Base-by-base conservation (phyloP, 2,113 vertebrate genomes). In the Hydrolagus affinis region DNA sequence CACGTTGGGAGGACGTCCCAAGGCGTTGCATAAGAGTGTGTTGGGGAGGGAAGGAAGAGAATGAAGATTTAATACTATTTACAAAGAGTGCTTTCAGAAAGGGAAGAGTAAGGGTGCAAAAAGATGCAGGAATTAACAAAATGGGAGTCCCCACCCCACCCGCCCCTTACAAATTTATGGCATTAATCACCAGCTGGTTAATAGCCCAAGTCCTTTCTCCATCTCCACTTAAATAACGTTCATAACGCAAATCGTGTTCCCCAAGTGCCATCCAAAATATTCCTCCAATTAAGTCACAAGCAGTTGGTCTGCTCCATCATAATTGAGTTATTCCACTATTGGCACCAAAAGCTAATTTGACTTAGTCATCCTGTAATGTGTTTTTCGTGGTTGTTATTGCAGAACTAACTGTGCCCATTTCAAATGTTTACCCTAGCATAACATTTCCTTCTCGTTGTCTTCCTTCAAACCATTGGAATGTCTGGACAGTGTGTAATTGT, bases 401-500 rank as follows among this genome's bases (percentile, higher is more conserved):
- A 66, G 66, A 30, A 32, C 78, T 64, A 83, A n/a, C 62, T 66
- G 25, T 62, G 44, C 44, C 44, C 44, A 44, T 44, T 44, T 44
- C 44, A 44, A 44, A 44, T 44, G 28, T 64, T 83, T 44, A 83
- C 78, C 25, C 60, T 9, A 83, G n/a, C 23, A 68, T 66, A 83
- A 83, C 77, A 30, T 25, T 83, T 30, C 25, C 76, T 62, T 15
- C 59, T 23, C 25, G 7, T 9, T 66, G 17, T 30, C 12, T 15
- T 17, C 23, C 64, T 66, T 83, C 62, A 88, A 77, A 71, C 68
- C 74, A 85, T 76, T 80, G 86, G 75, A 86, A 86, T 86, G 87
- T 88, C 87, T 88, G 85, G 85, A 19, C 70, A 25, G 70, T 69
- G 12, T 70, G 74, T 85, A 86, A 87, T 87, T 86, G 87, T 86